Conservation (phyloP, 2,888 invertebrate species). For the Strigamia maritima region DNA sequence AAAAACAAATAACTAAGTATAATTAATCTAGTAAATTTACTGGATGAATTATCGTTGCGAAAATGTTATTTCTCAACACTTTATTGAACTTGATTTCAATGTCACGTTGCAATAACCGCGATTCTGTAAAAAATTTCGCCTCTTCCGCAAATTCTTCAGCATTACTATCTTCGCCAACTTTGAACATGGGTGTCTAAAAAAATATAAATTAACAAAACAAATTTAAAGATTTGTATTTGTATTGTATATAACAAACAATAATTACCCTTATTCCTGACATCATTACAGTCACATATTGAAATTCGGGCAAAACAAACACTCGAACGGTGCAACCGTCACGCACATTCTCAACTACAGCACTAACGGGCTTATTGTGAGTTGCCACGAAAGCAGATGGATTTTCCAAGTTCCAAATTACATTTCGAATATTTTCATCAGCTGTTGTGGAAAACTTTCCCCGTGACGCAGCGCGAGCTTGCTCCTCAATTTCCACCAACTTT, state of each 20-base stretch:
- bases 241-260: not conserved
- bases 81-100: conserved; percentile 87
- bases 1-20: not conserved
- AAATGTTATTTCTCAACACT: conserved; percentile 86
- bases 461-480: conserved; percentile 78
- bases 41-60: conserved; percentile 90
- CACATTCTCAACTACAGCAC: conserved; percentile 93
- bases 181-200: conserved; percentile 62
- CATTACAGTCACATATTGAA: conserved; percentile 88
- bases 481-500: conserved; percentile 77
- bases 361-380: conserved; percentile 79
- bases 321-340: conserved; percentile 94
- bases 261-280: conserved; percentile 83
- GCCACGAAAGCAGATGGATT: conserved; percentile 80
- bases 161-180: conserved; percentile 68
- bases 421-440: conserved; percentile 65
- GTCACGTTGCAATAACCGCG: conserved; percentile 83
- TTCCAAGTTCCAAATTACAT: conserved; percentile 85
- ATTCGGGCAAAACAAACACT: conserved; percentile 84
- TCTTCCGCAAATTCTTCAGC: conserved; percentile 72
- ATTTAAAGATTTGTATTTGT: not conserved
- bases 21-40: conserved; percentile 55
- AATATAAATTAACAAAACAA: not conserved
- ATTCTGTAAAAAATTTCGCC: conserved; percentile 90
- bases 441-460: conserved; percentile 64